These are phyloP conservation scores for Varecia variegata DNA, from an alignment of 2,797 vertebrate species.

Conservation along the genomic window DNA sequence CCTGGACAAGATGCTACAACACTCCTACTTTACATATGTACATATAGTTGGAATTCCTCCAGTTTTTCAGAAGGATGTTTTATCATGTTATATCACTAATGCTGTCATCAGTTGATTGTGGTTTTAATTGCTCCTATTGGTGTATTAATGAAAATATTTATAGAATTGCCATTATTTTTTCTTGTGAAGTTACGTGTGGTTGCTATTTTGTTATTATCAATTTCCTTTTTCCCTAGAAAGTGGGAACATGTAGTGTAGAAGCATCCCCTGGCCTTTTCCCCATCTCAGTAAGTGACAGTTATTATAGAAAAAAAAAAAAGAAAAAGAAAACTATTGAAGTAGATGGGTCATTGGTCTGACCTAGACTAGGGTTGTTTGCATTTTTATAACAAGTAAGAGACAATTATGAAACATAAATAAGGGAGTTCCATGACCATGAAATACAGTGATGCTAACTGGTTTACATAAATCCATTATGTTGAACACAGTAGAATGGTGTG, in stretches of 20 bases:
- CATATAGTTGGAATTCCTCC: not conserved
- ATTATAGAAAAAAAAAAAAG: not conserved
- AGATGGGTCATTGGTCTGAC: not conserved
- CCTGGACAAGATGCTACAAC: not conserved
- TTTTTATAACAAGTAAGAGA: not conserved
- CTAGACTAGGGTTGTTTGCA: not conserved
- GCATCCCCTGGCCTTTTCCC: not conserved
- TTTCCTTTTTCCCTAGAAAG: not conserved
- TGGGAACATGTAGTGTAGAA: not conserved
- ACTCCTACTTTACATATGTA: not conserved
- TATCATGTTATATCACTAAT: not conserved
- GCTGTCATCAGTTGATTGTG: not conserved
- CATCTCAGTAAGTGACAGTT: not conserved
- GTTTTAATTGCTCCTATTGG: not conserved
- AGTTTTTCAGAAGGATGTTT: not conserved
- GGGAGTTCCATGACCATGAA: not conserved
- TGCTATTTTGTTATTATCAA: constrained; percentile 32
- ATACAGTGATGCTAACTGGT: not conserved
- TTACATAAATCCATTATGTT: constrained; percentile 9
- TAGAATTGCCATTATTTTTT: not conserved
- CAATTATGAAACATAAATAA: not conserved
- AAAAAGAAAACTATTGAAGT: not conserved
- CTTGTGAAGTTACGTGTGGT: not conserved
- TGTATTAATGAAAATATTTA: constrained; percentile 34
- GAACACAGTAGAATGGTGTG: not conserved